Evolutionary conservation across 2,797 vertebrate genomes (phyloP), one percentile per base, ranked within the genome.

Genomic region (Yasuhikotakia modesta): DNA sequence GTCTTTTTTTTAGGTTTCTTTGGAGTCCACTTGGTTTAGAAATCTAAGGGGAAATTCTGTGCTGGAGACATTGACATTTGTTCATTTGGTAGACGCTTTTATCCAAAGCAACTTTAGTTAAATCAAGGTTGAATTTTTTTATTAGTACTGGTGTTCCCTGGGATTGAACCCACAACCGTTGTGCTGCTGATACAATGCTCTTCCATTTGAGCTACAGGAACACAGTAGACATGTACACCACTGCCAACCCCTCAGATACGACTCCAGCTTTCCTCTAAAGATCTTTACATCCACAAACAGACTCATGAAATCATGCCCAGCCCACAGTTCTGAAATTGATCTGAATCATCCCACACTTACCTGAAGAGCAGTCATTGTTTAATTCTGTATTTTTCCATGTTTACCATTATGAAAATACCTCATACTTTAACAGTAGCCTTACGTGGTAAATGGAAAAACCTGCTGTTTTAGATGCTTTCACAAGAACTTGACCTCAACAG

Each of bases 301-400:
- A 19, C 13, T 68, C 50, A 35, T 4, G 27, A 50, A 67, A 67
- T 64, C 14, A 75, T 50, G 16, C 17, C 22, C 5, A 19, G 27
- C 24, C 17, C 72, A 80, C 39, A 60, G 57, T 73, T 10, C 39
- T 13, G 39, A 77, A 55, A 79, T 46, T 55, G 67, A 64, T 73
- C 78, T 78, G 68, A 73, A 76, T 80, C 58, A 72, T 66, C 50
- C 22, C 46, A 21, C 75, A 74, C 45, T 80, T 70, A 66, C 45
- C 65, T 73, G 55, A 83, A 78, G 74, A 74, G 81, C 58, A 43
- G 17, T 61, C 22, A 68, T 82, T 82, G 73, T 75, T 76, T 68
- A n/a, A n/a, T 58, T 39, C 27, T 17, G 35, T 73, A 27, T 72
- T 61, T 21, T 16, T 72, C 21, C 5, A 60, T 21, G 32, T 70